Base-by-base conservation (phyloP, 1,140 invertebrate species). In the Rhopalosiphum maidis region DNA sequence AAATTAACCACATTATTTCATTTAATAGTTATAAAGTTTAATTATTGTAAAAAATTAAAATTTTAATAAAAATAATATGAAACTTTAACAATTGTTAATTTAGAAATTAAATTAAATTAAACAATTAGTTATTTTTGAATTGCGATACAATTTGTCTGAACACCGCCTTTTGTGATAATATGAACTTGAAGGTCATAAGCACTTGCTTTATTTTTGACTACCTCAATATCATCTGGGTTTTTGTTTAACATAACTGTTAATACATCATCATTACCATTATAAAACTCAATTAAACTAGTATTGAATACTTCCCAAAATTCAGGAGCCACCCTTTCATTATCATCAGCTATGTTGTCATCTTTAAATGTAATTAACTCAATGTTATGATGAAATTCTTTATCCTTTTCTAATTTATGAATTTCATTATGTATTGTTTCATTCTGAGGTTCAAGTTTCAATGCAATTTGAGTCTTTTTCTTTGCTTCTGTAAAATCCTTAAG, bases 281-380 rank as follows among this genome's bases (percentile, higher is more conserved):
- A 25, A 85, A 93, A 93, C 8, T 93, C 82, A 0, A 9, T 22
- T 41, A 93, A 86, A n/a, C 35, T 82, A 41, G 22, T 51, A 54
- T 93, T 25, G 43, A 93, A 93, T 54, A 93, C 48, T 54, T 93
- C 91, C 91, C 91, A 93, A 86, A 93, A 93, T 93, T 25, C 82
- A 4, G n/a, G 48, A 18, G 91, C 48, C 9, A 82, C 7, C 11
- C 77, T 46, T 41, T 30, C 4, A 85, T 85, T 54, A 8, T 54
- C 82, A 37, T 41, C 35, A 25, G 5, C 6, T 18, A 18, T 23
- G 2, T 30, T 37, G 1, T 51, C 2, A 54, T 86, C 82, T 22
- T 55, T 86, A 23, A 91, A 83, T n/a, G 91, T 85, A 93, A 93
- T 86, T n/a, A 21, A 93, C 8, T 54, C 46, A 86, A 86, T 8